Percentiles rank a stretch among this genome's conserved stretches.
These are phyloP conservation scores for Phaethornis superciliosus DNA, from an alignment of 2,113 vertebrate genomes.

Conservation along the genomic window DNA sequence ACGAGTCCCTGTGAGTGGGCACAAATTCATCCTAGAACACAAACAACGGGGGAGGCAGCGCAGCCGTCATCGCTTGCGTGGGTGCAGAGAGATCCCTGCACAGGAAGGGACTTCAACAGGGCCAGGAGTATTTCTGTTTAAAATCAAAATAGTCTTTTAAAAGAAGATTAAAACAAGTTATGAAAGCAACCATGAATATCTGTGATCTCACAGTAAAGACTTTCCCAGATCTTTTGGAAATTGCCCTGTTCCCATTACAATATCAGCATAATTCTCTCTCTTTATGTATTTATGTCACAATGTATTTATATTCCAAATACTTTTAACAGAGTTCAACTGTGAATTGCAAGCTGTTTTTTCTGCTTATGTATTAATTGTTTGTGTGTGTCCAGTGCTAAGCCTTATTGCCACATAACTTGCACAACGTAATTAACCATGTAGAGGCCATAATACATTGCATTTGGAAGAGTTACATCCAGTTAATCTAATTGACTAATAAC, in stretches of 20 bases:
- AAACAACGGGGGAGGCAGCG: conserved; percentile 21
- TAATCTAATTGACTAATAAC: conserved; percentile 71
- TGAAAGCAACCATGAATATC: background rate
- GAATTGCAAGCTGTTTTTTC: background rate
- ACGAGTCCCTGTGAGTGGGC: background rate
- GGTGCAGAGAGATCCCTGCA: background rate
- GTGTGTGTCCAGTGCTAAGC: conserved; percentile 25
- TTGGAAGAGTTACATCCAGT: conserved; percentile 60
- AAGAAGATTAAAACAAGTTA: conserved; percentile 2
- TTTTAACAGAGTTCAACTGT: background rate
- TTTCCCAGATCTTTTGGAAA: background rate
- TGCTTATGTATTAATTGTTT: background rate
- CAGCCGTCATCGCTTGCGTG: background rate
- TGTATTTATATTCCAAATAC: background rate
- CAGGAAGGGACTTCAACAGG: background rate
- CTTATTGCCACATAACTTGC: conserved; percentile 43
- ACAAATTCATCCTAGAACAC: conserved; percentile 14
- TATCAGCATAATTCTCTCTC: background rate
- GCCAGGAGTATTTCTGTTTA: background rate
- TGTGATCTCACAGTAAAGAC: conserved; percentile 40
- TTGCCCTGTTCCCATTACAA: background rate
- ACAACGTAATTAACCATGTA: conserved; percentile 60
- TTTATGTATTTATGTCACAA: background rate
- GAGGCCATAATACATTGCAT: conserved; percentile 18
- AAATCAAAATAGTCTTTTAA: conserved; percentile 31